A percentile compares a stretch with the other conserved stretches of the same genome.
Conservation (phyloP, 2,888 invertebrate genomes). For the Drosophila ustulata region DNA sequence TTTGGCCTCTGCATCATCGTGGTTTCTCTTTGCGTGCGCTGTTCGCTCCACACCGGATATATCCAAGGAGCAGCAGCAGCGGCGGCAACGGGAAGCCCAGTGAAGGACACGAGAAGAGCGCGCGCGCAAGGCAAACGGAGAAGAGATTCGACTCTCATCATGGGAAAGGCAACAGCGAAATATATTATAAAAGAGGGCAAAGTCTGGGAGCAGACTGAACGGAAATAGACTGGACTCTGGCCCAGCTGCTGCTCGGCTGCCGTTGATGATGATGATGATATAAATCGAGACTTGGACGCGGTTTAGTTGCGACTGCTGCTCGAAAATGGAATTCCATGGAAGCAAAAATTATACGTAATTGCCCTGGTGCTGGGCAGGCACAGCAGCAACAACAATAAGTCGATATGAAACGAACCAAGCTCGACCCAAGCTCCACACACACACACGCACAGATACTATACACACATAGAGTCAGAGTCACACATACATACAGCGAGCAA, state of each 20-base stretch:
- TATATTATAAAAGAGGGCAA: conserved; percentile 12
- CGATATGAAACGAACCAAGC: conserved; percentile 60
- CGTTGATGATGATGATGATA: conserved; percentile 37
- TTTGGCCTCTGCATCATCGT: neutral
- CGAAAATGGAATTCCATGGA: conserved; percentile 51
- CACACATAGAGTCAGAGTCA: neutral
- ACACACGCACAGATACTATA: conserved; percentile 16
- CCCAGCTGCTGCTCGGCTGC: conserved; percentile 12
- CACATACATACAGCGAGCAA: conserved; percentile 15
- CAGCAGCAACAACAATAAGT: conserved; percentile 39
- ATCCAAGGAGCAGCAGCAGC: conserved; percentile 57
- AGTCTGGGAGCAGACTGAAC: conserved; percentile 27
- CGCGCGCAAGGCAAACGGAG: conserved; percentile 43
- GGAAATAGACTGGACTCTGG: conserved; percentile 54
- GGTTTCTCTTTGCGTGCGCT: conserved; percentile 2
- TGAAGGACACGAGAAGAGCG: conserved; percentile 61
- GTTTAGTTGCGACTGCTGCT: conserved; percentile 25
- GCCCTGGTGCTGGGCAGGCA: conserved; percentile 70
- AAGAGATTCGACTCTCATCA: conserved; percentile 10
- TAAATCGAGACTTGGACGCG: conserved; percentile 49
- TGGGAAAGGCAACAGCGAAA: conserved; percentile 25
- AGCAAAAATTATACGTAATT: conserved; percentile 72
- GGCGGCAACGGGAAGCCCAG: conserved; percentile 30
- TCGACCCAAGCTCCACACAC: conserved; percentile 55
- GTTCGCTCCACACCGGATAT: conserved; percentile 55